Conservation (phyloP, 2,888 invertebrate species). For the Odontocolon sp. region DNA sequence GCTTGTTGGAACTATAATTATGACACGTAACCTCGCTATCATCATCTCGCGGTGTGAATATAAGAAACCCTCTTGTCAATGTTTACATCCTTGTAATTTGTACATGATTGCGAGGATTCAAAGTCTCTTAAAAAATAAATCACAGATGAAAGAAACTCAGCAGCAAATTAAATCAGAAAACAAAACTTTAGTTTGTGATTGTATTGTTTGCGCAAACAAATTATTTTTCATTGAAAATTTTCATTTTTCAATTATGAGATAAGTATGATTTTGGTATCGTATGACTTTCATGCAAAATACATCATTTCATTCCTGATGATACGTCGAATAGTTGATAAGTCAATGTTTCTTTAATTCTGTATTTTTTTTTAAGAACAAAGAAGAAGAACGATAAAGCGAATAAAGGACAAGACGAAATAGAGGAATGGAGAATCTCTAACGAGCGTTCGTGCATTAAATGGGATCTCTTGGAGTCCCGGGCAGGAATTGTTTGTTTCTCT, state of each 20-base stretch:
- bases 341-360: slow-evolving; percentile 15
- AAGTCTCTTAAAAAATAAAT: too few species aligned
- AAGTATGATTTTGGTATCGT: too few species aligned
- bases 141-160: too few species aligned
- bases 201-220: too few species aligned
- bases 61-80: neutral
- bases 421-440: slow-evolving; percentile 26
- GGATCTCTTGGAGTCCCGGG: slow-evolving; percentile 20
- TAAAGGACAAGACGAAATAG: neutral
- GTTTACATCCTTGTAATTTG: neutral
- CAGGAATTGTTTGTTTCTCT: slow-evolving; percentile 55
- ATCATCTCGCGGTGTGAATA: neutral
- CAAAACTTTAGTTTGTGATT: too few species aligned
- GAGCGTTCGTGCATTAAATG: slow-evolving; percentile 42
- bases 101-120: neutral
- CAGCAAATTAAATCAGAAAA: too few species aligned
- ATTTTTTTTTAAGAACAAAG: too few species aligned
- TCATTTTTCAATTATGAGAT: too few species aligned
- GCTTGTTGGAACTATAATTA: slow-evolving; percentile 32
- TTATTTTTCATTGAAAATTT: too few species aligned
- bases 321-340: slow-evolving; percentile 32
- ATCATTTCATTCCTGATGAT: neutral
- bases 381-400: slow-evolving; percentile 18
- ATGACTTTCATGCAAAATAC: too few species aligned
- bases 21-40: slow-evolving; percentile 3